Conservation (phyloP, 2,113 vertebrate genomes). For the Microcebus lehilahytsara region DNA sequence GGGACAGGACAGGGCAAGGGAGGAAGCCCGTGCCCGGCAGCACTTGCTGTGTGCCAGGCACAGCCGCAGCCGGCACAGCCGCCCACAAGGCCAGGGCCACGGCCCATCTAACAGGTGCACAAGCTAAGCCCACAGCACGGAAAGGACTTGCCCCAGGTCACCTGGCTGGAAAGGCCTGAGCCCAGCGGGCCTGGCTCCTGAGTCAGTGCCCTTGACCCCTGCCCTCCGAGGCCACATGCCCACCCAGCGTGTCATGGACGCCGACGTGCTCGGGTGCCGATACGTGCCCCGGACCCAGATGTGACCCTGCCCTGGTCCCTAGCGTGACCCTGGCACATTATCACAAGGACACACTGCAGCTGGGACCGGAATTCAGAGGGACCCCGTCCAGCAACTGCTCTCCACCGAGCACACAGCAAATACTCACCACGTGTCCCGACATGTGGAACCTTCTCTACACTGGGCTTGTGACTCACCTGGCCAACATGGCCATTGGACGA, state of each 20-base stretch:
- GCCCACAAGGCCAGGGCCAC: rapidly evolving
- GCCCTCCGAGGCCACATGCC: rapidly evolving
- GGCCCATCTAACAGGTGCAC: too few relatives aligned
- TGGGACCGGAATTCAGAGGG: neutral
- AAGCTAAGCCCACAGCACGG: rapidly evolving
- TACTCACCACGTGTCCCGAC: rapidly evolving
- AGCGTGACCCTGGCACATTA: neutral
- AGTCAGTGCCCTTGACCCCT: neutral
- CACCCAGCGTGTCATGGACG: neutral
- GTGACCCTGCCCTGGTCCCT: neutral
- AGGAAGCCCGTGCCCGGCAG: neutral
- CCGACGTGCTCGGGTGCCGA: rapidly evolving
- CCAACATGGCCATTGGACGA: rapidly evolving
- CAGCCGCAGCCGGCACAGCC: rapidly evolving
- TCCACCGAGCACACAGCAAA: rapidly evolving
- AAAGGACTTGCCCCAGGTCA: neutral
- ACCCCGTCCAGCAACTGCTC: rapidly evolving
- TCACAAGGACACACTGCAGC: neutral
- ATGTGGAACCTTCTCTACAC: rapidly evolving
- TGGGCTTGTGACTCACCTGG: rapidly evolving
- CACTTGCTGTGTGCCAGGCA: neutral
- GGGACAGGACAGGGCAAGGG: rapidly evolving
- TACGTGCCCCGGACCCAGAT: rapidly evolving
- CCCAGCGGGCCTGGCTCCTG: rapidly evolving
- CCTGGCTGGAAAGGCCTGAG: too few relatives aligned